Conservation (phyloP, 2,888 invertebrate species). For the Tiliacea aurago region DNA sequence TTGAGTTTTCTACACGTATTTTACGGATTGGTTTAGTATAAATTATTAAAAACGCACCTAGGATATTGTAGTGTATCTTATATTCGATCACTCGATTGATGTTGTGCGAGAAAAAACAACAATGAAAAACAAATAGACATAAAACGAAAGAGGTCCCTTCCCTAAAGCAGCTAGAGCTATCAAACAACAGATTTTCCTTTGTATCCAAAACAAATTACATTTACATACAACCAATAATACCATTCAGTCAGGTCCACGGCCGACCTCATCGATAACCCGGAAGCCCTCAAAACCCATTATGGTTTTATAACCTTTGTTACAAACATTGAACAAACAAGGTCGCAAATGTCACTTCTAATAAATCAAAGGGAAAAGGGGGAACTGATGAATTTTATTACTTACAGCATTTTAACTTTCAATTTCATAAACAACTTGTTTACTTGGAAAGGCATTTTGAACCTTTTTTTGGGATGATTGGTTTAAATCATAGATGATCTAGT, state of each 20-base stretch:
- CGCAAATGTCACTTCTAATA: constrained; percentile 75
- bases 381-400: constrained; percentile 76
- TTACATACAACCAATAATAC: constrained; percentile 46
- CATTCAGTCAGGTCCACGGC: constrained; percentile 33
- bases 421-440: constrained; percentile 79
- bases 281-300: constrained; percentile 62
- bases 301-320: constrained; percentile 68
- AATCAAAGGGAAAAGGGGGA: constrained; percentile 73
- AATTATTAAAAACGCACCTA: background rate
- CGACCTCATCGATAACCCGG: constrained; percentile 58
- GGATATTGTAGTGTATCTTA: no score
- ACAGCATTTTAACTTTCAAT: constrained; percentile 74
- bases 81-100: background rate
- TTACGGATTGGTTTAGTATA: no score
- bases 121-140: background rate
- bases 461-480: constrained; percentile 45
- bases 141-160: constrained; percentile 2
- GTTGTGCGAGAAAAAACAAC: background rate
- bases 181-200: constrained; percentile 39
- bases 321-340: constrained; percentile 69
- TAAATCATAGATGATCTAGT: background rate
- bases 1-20: background rate
- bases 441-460: constrained; percentile 63
- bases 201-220: constrained; percentile 46
- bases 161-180: constrained; percentile 7